Base-by-base conservation (phyloP, 2,113 vertebrate genomes). In the Maccullochella peelii region DNA sequence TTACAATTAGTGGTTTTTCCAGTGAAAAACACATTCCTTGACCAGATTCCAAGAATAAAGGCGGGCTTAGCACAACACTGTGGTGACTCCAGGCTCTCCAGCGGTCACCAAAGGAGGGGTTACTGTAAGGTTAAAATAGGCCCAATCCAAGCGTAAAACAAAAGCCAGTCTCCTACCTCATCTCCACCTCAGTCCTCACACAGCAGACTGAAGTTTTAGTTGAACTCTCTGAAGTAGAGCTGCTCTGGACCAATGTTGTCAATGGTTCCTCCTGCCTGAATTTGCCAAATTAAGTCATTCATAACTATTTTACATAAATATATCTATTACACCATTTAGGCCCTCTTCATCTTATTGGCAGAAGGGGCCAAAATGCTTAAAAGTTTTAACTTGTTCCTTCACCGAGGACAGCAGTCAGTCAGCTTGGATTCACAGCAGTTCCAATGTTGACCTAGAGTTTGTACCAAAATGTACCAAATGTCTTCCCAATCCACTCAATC, bases 1-100 rank as follows among this genome's bases (percentile, higher is more conserved):
- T 93, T 89, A 86, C 86, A 94, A 94, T 94, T 94, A 94, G 93
- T 89, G 93, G 93, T 88, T 94, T 89, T 77, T 88, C 55, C 81
- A 90, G 87, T 67, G 90, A 93, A 94, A 93, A 91, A 91, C 92
- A 91, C 93, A 89, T 94, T 93, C 90, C 86, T 88, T 84, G 86
- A 89, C 71, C 66, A 2, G 80, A 52, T 54, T 87, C 91, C 79
- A 92, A 90, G 87, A 89, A 87, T 86, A 91, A 77, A 80, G 82
- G 84, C 84, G 80, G 79, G 58, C 74, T 86, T 69, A 83, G 40
- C 79, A 80, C 84, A 88, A 79, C 89, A 49, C 76, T 93, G 93
- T 54, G 93, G 91, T 89, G 86, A 86, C 79, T 84, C 36, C 73
- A 27, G 65, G 63, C 80, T 84, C 81, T 88, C 66, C 73, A 88